phyloP scores from a whole-genome alignment of 2,797 vertebrate genomes.

The Schizopygopsis pylzovi region DNA sequence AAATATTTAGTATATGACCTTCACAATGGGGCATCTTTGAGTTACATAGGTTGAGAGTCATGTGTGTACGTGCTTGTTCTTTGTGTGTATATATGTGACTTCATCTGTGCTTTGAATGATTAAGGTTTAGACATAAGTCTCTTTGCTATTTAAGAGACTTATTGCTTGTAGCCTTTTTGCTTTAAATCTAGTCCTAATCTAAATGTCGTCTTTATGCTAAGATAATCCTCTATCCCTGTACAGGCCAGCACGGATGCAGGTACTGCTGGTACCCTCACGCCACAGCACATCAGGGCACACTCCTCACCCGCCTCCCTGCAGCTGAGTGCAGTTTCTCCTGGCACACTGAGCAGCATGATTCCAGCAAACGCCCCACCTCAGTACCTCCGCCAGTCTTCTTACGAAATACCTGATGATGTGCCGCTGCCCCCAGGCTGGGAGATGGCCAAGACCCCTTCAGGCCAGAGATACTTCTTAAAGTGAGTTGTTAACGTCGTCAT shows the following conservation, averaged over 20 bases:
- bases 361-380: constrained; percentile 84
- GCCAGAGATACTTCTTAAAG: constrained; percentile 99
- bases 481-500: constrained; percentile 75
- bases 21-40: not conserved
- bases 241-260: constrained; percentile 95
- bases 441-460: constrained; percentile 97
- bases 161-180: constrained; percentile 8
- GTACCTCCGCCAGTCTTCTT: constrained; percentile 95
- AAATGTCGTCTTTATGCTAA: constrained; percentile 1
- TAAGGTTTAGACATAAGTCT: not conserved
- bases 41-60: not conserved
- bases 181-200: constrained; percentile 23
- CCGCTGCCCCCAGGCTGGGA: constrained; percentile 96
- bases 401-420: constrained; percentile 95
- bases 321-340: constrained; percentile 86
- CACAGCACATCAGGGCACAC: constrained; percentile 96
- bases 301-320: constrained; percentile 97
- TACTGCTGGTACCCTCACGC: constrained; percentile 87
- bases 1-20: not conserved
- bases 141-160: not conserved
- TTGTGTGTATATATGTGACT: not conserved
- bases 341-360: constrained; percentile 82
- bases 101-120: not conserved
- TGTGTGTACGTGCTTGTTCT: not conserved
- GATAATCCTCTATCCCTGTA: not conserved